Percentiles rank a stretch among this genome's conserved stretches.
phyloP scores from a whole-genome alignment of 2,113 vertebrate genomes.

The Procavia capensis region DNA sequence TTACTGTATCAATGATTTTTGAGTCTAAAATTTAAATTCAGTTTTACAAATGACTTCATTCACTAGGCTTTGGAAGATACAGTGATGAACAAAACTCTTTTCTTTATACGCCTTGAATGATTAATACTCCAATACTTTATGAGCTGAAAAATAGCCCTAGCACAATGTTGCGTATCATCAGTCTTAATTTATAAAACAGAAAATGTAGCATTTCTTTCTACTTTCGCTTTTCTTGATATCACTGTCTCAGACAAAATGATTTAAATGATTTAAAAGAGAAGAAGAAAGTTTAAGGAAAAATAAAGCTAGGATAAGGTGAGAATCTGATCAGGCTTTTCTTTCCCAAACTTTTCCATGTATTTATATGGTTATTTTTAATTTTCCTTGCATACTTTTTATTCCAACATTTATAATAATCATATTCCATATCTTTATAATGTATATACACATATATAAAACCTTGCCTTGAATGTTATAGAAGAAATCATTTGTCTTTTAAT shows the following conservation, averaged over 20 bases:
- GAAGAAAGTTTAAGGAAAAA: background rate
- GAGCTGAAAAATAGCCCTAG: background rate
- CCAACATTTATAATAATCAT: background rate
- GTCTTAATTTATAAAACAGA: slow-evolving; percentile 1
- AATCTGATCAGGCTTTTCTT: background rate
- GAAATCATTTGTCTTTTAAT: background rate
- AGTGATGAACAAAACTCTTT: slow-evolving; percentile 11
- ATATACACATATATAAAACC: background rate
- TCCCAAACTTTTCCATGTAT: background rate
- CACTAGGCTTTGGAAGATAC: background rate
- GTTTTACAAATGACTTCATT: slow-evolving; percentile 1
- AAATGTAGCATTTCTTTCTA: background rate
- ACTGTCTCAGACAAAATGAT: background rate
- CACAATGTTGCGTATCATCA: background rate
- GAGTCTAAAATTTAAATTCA: slow-evolving; percentile 31
- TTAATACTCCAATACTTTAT: background rate
- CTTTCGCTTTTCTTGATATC: slow-evolving; percentile 1
- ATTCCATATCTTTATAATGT: background rate
- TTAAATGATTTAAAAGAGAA: background rate
- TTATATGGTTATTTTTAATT: background rate
- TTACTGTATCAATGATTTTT: background rate
- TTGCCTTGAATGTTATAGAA: background rate
- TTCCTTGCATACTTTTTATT: background rate
- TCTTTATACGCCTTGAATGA: background rate
- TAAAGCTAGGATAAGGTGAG: background rate